Conservation (phyloP, 2,888 invertebrate species). For the Microchrysa polita region DNA sequence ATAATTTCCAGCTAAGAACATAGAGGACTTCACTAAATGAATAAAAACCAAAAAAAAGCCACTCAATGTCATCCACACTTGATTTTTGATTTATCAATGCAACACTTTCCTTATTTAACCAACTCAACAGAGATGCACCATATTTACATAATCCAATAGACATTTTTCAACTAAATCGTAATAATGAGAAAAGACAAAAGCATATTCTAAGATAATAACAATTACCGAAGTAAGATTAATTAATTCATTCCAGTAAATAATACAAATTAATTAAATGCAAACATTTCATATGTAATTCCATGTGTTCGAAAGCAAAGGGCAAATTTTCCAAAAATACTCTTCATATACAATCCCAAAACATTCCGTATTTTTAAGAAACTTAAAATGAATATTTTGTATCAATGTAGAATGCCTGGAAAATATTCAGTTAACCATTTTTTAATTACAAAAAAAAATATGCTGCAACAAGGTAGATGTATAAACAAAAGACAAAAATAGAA, state of each 20-base stretch:
- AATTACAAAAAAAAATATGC: background rate
- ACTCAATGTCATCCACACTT: background rate
- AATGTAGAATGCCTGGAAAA: background rate
- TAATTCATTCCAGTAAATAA: too few species aligned
- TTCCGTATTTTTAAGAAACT: constrained; percentile 4
- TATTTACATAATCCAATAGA: too few species aligned
- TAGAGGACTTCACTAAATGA: background rate
- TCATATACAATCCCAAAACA: constrained; percentile 2
- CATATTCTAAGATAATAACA: background rate
- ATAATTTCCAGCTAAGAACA: background rate
- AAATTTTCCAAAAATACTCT: background rate
- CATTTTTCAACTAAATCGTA: background rate
- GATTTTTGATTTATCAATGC: too few species aligned
- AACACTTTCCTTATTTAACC: constrained; percentile 1
- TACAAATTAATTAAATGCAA: background rate
- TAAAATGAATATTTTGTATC: constrained; percentile 16
- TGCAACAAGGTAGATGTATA: background rate
- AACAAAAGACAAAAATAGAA: background rate
- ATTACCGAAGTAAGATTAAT: background rate
- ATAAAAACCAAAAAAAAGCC: background rate
- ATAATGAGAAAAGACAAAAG: background rate
- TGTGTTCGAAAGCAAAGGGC: constrained; percentile 7
- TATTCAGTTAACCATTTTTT: background rate
- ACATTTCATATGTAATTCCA: background rate
- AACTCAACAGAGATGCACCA: constrained; percentile 12